These are phyloP conservation scores for sheep (Ovis aries) DNA, from an alignment of 2,113 vertebrate species.

Conservation along the genomic window ARS-UI_Ramb_v3.0 NC_056065.1:30152001-30152500, in stretches of 20 bases:
- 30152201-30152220: background rate
- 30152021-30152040: background rate
- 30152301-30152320: background rate
- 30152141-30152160: background rate
- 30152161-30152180: background rate
- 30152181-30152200: background rate
- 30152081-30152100: background rate
- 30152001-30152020: background rate
- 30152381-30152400: background rate
- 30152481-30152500: background rate
- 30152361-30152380: background rate
- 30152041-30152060: background rate
- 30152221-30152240: background rate
- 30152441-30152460: background rate
- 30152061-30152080: background rate
- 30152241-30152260: background rate
- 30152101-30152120: background rate
- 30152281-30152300: background rate
- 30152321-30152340: background rate
- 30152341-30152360: background rate
- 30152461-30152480: background rate
- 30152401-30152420: background rate
- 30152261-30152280: background rate
- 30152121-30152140: background rate
- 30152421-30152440: background rate